Evolutionary conservation across 2,113 vertebrate species (phyloP), one percentile per base, ranked within the genome.

Genomic region (Triplophysa rosa): DNA sequence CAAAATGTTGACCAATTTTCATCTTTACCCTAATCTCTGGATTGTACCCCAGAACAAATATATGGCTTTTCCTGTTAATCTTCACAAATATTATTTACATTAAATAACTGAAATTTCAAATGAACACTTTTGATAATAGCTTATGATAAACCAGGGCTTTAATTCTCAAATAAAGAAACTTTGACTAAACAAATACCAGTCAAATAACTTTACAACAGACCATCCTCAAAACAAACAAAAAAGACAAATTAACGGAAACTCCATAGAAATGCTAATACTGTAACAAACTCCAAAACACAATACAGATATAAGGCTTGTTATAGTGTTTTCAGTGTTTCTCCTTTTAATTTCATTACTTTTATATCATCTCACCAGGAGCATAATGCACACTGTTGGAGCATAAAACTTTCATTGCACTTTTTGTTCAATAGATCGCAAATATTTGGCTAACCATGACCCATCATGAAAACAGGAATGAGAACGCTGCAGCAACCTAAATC

Each of bases 281-380:
- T 81, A 33, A 75, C 24, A 65, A 65, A 65, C 69, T 8, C 67
- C 47, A 21, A 72, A 42, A 58, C 54, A 59, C 29, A 49, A 70
- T 52, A 59, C 69, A 72, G 29, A 21, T 13, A 61, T 86, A 65
- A 84, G 52, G 67, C 61, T 70, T 82, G 12, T 63, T 1, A 29
- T 79, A 74, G 37, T 70, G n/a, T 72, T 56, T n/a, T 70, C 42
- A 52, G n/a, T 70, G 62, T 49, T 71, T 37, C 49, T 52, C 14
- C 29, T 58, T 21, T 63, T 73, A 16, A 52, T 68, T 80, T 81
- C 45, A 23, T 33, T n/a, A 21, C 49, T 8, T 8, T 54, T 19
- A 58, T 66, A 63, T 5, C 59, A 37, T 91, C 88, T 90, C 87
- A 89, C 83, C 84, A 88, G 84, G 84, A 92, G 87, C 67, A 52